A percentile compares a stretch with the other conserved stretches of the same genome.
Evolutionary conservation across 2,797 vertebrate species (phyloP).

Genomic region (Adrianichthys oophorus): DNA sequence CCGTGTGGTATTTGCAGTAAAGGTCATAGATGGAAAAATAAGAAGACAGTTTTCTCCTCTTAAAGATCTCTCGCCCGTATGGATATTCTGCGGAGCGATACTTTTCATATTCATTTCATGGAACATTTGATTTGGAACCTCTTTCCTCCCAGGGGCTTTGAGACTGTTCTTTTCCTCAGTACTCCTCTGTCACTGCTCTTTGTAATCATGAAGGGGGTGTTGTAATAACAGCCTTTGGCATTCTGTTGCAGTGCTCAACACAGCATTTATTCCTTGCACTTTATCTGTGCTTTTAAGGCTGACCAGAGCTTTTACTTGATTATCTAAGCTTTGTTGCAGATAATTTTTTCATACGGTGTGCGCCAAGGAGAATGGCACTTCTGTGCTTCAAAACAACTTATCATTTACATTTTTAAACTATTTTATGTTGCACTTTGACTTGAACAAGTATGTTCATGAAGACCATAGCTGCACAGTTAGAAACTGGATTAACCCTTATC

Average conservation of each 20-base stretch:
- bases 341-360: constrained; percentile 5
- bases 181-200: constrained; percentile 56
- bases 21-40: constrained; percentile 68
- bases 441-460: constrained; percentile 1
- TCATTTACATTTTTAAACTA: constrained; percentile 8
- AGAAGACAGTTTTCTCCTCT: constrained; percentile 37
- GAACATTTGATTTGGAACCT: constrained; percentile 73
- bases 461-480: not conserved
- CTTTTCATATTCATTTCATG: constrained; percentile 81
- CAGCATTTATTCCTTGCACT: constrained; percentile 41
- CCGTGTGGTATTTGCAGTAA: constrained; percentile 60
- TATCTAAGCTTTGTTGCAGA: constrained; percentile 20
- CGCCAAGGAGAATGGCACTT: constrained; percentile 17
- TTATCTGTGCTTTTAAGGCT: constrained; percentile 45
- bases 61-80: constrained; percentile 49
- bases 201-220: constrained; percentile 61
- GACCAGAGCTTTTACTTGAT: constrained; percentile 49
- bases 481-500: not conserved
- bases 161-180: constrained; percentile 47
- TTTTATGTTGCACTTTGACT: constrained; percentile 18
- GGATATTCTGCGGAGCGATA: constrained; percentile 58
- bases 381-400: constrained; percentile 5
- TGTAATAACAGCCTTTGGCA: constrained; percentile 63
- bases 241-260: constrained; percentile 45
- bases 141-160: constrained; percentile 50